Evolutionary conservation across 2,888 invertebrate species (phyloP).

Genomic region (Megamerina dolium): DNA sequence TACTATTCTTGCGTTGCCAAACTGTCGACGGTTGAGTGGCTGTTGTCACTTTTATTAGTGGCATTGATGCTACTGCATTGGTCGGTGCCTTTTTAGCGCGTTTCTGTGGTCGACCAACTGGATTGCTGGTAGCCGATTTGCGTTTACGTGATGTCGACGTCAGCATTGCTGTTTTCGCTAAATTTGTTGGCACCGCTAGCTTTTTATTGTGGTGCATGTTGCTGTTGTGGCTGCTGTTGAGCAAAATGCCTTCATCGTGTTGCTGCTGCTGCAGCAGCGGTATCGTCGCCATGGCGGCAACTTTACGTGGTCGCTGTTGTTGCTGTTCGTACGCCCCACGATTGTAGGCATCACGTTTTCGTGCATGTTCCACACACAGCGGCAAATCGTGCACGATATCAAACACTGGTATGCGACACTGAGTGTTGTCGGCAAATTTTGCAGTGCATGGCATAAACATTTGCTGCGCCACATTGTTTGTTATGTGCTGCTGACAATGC

Average conservation of each 20-base stretch:
- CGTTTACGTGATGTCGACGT: constrained; percentile 33
- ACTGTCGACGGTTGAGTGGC: constrained; percentile 22
- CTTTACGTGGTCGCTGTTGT: constrained; percentile 69
- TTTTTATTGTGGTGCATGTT: constrained; percentile 9
- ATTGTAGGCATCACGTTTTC: constrained; percentile 78
- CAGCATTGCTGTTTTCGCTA: constrained; percentile 10
- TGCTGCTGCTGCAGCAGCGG: constrained; percentile 28
- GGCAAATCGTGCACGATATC: constrained; percentile 75
- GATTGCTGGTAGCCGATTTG: constrained; percentile 29
- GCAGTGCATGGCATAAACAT: constrained; percentile 75
- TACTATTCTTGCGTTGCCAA: constrained; percentile 43
- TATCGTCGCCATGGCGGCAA: constrained; percentile 7
- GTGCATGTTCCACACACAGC: constrained; percentile 78
- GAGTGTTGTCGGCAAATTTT: constrained; percentile 69
- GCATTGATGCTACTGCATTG: constrained; percentile 4
- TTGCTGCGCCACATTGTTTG: constrained; percentile 76
- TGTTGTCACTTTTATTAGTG: neutral
- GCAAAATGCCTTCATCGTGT: constrained; percentile 49
- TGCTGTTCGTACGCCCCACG: constrained; percentile 58
- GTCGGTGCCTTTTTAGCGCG: constrained; percentile 52
- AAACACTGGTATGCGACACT: constrained; percentile 72
- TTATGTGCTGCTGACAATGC: constrained; percentile 79
- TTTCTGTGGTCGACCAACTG: constrained; percentile 52
- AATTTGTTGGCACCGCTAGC: no score
- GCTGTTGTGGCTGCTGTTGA: constrained; percentile 5